Base-by-base conservation (phyloP, 2,888 invertebrate species). In the Julus scanicus region DNA sequence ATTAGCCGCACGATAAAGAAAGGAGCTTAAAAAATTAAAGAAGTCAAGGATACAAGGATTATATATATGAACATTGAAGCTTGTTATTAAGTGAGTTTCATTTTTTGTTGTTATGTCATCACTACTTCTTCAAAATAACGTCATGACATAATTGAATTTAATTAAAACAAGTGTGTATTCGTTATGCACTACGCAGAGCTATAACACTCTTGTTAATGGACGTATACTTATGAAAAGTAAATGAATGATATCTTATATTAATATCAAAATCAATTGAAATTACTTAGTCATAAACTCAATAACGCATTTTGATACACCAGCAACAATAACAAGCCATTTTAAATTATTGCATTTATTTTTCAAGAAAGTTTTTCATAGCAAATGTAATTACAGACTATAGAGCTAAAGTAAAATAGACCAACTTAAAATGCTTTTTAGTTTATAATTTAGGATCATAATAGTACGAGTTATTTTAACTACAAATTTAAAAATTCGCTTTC, bases 11-110 rank as follows among this genome's bases (percentile, higher is more conserved):
- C 20, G 63, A 63, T 63, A 63, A 63, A n/a, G 20, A 63, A 63
- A 9, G 20, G 17, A 57, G 57, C 17, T 57, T 57, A 57, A 57
- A 57, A 57, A 57, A 57, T 6, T 63, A 63, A 63, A 53, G 63
- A 63, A 63, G 63, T 63, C 63, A 63, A 63, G 63, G 63, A n/a
- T 63, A 17, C n/a, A n/a, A 63, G 63, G 63, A 63, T 63, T n/a
- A n/a, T n/a, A n/a, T 63, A 63, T 71, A 29, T 11, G 71, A 71
- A 9, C 71, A 71, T n/a, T 29, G 8, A 5, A 71, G 8, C 20
- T 71, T 29, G 71, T 71, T 71, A 71, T 71, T 71, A 71, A 29
- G 8, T 6, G 71, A 71, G 29, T 9, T 29, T 71, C 71, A 20
- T 71, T 63, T n/a, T 63, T 17, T 3, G 29, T 29, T 29, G 29